phyloP scores from a whole-genome alignment of 1,140 invertebrate species.

The Meloidogyne floridensis region DNA sequence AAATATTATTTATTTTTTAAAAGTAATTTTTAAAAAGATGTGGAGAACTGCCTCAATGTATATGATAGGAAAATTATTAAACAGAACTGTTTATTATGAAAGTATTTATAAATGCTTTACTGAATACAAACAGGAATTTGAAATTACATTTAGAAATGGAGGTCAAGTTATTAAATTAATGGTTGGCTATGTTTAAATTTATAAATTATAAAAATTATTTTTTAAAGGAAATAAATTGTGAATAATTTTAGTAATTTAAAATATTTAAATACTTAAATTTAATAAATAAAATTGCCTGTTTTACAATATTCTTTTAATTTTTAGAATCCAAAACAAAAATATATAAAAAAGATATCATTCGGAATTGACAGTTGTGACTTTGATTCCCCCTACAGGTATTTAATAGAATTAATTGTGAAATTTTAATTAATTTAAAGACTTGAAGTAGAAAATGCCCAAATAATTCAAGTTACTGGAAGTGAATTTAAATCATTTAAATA shows the following conservation, averaged over 20 bases:
- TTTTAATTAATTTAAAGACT: constrained; percentile 4
- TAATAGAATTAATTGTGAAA: neutral
- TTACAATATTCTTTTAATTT: neutral
- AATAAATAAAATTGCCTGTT: too few species aligned
- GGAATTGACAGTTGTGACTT: neutral
- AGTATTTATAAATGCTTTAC: neutral
- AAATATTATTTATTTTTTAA: neutral
- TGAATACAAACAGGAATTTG: neutral
- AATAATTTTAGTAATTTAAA: too few species aligned
- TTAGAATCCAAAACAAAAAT: neutral
- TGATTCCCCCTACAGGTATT: neutral
- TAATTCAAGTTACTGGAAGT: neutral
- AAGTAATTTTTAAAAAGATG: neutral
- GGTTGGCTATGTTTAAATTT: neutral
- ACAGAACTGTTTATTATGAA: constrained; percentile 7
- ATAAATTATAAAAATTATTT: neutral
- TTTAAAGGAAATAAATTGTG: too few species aligned
- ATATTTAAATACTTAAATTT: too few species aligned
- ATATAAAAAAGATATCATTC: neutral
- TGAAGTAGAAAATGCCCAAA: neutral
- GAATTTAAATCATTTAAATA: constrained; percentile 3
- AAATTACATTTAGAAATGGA: neutral
- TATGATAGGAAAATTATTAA: neutral
- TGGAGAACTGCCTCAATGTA: constrained; percentile 6
- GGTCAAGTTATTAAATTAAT: constrained; percentile 1